Evolutionary conservation across 2,888 invertebrate genomes (phyloP), one percentile per base, ranked within the genome.

Genomic region (Petrophora chlorosata): DNA sequence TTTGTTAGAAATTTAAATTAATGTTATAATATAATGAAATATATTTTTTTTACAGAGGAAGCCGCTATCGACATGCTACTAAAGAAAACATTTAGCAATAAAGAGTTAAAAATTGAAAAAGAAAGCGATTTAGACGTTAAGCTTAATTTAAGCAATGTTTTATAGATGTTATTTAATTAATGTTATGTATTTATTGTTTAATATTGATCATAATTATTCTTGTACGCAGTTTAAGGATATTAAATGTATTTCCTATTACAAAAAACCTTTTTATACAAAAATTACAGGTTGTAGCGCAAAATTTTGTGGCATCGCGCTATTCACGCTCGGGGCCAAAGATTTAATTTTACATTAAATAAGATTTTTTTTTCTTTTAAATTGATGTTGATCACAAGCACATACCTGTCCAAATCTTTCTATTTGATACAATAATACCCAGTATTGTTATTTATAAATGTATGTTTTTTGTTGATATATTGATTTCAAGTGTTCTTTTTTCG

Each of bases 31-130:
- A 15, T 9, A 26, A 5, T 33, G n/a, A 12, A 12, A 10, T 3
- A 10, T 40, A 4, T 46, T 58, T 59, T 46, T 55, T 53, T 84
- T 92, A 47, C 90, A 94, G 94, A 93, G 79, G 92, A 93, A 77
- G 86, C 86, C 26, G 92, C 92, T 53, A 92, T 94, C 53, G 91
- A 92, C 63, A 74, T 91, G 61, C 86, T 92, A 63, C 85, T 94
- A 23, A 91, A 90, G 63, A 91, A 91, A 68, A 90, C 92, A 29
- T 90, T 93, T 61, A 89, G 83, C 60, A 91, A 48, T 35, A 48
- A 90, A 58, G 90, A 92, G 73, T 73, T 91, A 32, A 89, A 80
- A 73, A 92, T 92, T 58, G 84, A 89, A 73, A 85, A 69, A 12
- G 90, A 90, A 64, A 78, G 80, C 69, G 90, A 91, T 65, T 71